Percentiles rank a stretch among this genome's conserved stretches.
phyloP scores from a whole-genome alignment of 2,113 vertebrate genomes.

The Anthoscopus minutus region DNA sequence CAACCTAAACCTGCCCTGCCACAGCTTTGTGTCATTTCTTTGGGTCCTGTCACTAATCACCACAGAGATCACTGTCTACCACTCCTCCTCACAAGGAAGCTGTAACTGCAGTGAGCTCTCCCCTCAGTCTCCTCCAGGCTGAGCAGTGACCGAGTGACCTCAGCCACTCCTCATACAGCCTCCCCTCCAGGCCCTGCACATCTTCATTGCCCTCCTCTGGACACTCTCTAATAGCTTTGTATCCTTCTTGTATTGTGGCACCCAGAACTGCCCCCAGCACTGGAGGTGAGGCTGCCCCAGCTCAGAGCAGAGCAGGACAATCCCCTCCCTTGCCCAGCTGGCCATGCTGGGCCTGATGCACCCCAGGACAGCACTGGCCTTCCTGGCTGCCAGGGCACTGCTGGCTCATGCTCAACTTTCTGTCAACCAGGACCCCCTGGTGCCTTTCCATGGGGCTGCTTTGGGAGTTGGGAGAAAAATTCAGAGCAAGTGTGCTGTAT shows the following conservation, averaged over 20 bases:
- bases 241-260: neutral
- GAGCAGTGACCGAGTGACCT: neutral
- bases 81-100: neutral
- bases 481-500: neutral
- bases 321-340: neutral
- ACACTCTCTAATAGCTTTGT: neutral
- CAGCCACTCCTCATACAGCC: fast-evolving
- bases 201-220: neutral
- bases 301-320: neutral
- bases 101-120: neutral
- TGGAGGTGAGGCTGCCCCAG: neutral
- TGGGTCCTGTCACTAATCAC: neutral
- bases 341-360: fast-evolving
- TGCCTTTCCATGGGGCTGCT: neutral
- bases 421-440: neutral
- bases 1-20: neutral
- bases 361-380: neutral
- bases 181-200: neutral
- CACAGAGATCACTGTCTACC: neutral
- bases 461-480: neutral
- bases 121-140: neutral
- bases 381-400: neutral
- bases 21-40: neutral
- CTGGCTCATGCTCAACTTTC: neutral
- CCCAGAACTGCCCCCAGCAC: neutral